Base-by-base conservation (phyloP, 2,888 invertebrate species). In the Plebejus argus region DNA sequence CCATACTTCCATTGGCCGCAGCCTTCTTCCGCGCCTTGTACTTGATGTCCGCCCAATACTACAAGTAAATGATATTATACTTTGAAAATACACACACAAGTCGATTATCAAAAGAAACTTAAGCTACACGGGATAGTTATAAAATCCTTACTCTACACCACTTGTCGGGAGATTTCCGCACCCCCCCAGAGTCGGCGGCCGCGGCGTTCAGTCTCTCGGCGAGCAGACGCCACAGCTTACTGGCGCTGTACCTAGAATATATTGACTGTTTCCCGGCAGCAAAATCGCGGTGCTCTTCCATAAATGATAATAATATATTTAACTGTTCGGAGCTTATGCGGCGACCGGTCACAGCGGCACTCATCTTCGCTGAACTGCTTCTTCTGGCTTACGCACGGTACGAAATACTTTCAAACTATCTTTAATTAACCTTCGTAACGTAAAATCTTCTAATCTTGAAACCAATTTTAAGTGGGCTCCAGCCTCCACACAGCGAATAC, bases 11-110 rank as follows among this genome's bases (percentile, higher is more conserved):
- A 1, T 87, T 90, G 0, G 92, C 92, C 1, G 92, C 92, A 6
- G 87, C 85, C 86, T 93, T 93, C 84, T 91, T 91, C 3, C 93
- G 89, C 2, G 92, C 89, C 80, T 91, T 92, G 82, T 94, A 93
- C 79, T 93, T 94, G 56, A 94, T 89, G 78, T 93, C 93, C 1
- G 93, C 92, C 93, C 93, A 94, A 80, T 91, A 92, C 92, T 93
- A 53, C 86, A 58, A 82, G 83, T 39, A 75, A 12, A 28, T 3
- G 33, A 15, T n/a, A 8, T 61, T n/a, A 8, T 61, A 35, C 8
- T 76, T 56, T 23, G 45, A 71, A 53, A 35, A 23, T 61, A 23
- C 20, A 4, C 1, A 61, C 61, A 61, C 5, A 1, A 20, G 4
- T 61, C 8, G 23, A 23, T 4, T 3, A 61, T 23, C 23, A 61